Base-by-base conservation (phyloP, 2,888 invertebrate species). In the Lepidonotus clava region DNA sequence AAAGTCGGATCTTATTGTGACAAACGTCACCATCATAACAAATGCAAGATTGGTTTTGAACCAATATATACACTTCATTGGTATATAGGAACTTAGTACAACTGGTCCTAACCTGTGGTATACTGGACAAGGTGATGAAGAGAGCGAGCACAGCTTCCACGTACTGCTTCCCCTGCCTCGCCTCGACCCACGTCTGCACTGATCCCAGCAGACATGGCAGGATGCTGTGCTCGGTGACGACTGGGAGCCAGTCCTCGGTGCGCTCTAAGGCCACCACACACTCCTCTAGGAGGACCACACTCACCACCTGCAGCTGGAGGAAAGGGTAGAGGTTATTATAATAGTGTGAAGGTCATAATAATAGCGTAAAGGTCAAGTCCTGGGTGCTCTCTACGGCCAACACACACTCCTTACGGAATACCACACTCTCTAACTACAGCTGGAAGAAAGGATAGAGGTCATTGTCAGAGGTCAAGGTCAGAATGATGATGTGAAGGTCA, bases 121-220 rank as follows among this genome's bases (percentile, higher is more conserved):
- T 88, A 51, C 90, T 89, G 5, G 93, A 91, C n/a, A 93, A 90
- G 5, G 92, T 91, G 14, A 91, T 88, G 14, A 93, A 89, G 21
- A 93, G 88, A 8, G 91, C 87, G 18, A 93, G 88, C 8, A 90
- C 89, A 6, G 92, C 88, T 76, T 92, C 91, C 21, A 93, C 91
- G 87, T 92, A 93, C 14, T 92, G 89, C 14, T 92, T 80, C 18
- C 92, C 92, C 85, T 92, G 91, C 67, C 90, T 90, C 8, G 90
- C 90, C 41, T 91, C 90, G 36, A 92, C 90, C 88, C 91, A 92
- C 28, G 88, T 86, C 84, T 92, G 90, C 40, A 92, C 87, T 21
- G 92, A 92, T 5, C 91, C 88, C 34, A 93, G 90, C 6, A 93
- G 88, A 11, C 90, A 89, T 0, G 91, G 89, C 0, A 93, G 87